Evolutionary conservation across 2,113 vertebrate species (phyloP).

Genomic region (Eleginops maclovinus): DNA sequence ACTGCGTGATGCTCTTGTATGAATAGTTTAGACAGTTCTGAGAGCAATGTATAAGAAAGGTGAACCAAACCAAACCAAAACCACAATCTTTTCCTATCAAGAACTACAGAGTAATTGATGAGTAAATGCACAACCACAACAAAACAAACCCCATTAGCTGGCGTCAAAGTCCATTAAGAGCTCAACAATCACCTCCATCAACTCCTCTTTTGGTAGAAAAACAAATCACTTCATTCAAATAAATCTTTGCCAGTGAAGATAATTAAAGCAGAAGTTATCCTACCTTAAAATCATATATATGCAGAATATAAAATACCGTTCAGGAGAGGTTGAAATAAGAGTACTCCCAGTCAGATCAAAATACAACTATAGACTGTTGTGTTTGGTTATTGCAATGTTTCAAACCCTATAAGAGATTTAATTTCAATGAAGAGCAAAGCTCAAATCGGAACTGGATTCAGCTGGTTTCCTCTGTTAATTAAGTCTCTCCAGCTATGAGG

Average conservation of each 20-base stretch:
- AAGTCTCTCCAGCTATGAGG: neutral
- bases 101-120: neutral
- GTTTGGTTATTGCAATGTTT: neutral
- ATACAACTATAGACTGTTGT: neutral
- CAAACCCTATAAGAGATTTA: neutral
- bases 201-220: neutral
- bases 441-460: neutral
- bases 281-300: neutral
- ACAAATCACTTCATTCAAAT: too few species aligned
- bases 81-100: neutral
- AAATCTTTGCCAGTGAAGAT: neutral
- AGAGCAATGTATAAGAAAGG: too few species aligned
- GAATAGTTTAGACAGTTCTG: too few species aligned
- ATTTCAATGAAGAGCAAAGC: neutral
- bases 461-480: neutral
- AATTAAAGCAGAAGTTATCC: neutral
- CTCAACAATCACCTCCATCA: neutral
- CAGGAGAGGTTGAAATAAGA: neutral
- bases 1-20: neutral
- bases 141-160: neutral
- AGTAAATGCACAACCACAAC: neutral
- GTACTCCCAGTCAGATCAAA: neutral
- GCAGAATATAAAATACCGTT: neutral
- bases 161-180: neutral
- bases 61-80: too few species aligned